phyloP scores from a whole-genome alignment of 2,888 invertebrate genomes.

The Harpagoxenus sublaevis region DNA sequence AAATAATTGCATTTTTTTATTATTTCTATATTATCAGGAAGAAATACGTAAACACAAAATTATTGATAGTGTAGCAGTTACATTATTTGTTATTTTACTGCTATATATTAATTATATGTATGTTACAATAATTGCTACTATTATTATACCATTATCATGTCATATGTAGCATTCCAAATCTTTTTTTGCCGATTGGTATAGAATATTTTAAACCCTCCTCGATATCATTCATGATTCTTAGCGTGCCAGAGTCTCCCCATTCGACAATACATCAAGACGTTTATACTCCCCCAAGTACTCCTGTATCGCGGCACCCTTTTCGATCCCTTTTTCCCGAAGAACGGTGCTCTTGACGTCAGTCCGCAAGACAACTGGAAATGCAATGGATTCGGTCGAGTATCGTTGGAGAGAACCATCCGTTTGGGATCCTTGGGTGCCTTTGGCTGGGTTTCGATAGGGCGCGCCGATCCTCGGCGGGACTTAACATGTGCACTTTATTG shows the following conservation, averaged over 20 bases:
- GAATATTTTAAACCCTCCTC: constrained; percentile 26
- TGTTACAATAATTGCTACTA: neutral
- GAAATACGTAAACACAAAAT: neutral
- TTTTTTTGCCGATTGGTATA: neutral
- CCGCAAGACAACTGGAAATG: constrained; percentile 73
- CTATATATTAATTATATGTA: neutral
- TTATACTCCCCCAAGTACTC: constrained; percentile 63
- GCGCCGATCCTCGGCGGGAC: constrained; percentile 63
- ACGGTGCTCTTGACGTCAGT: constrained; percentile 64
- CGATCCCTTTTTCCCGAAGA: constrained; percentile 12
- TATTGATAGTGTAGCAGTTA: neutral
- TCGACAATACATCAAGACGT: constrained; percentile 69
- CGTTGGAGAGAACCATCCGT: constrained; percentile 68
- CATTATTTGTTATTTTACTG: constrained; percentile 1
- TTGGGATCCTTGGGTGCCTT: constrained; percentile 44
- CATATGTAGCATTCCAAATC: neutral
- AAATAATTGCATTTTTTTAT: neutral
- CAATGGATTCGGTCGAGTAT: constrained; percentile 63
- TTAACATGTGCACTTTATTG: constrained; percentile 82
- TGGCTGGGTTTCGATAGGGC: constrained; percentile 40
- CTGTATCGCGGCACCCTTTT: constrained; percentile 26
- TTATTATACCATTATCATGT: neutral
- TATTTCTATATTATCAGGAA: neutral
- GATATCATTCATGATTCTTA: constrained; percentile 67
- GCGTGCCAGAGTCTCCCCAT: constrained; percentile 63